Evolutionary conservation across 2,888 invertebrate genomes (phyloP).

Genomic region (Pseudococcus longispinus): DNA sequence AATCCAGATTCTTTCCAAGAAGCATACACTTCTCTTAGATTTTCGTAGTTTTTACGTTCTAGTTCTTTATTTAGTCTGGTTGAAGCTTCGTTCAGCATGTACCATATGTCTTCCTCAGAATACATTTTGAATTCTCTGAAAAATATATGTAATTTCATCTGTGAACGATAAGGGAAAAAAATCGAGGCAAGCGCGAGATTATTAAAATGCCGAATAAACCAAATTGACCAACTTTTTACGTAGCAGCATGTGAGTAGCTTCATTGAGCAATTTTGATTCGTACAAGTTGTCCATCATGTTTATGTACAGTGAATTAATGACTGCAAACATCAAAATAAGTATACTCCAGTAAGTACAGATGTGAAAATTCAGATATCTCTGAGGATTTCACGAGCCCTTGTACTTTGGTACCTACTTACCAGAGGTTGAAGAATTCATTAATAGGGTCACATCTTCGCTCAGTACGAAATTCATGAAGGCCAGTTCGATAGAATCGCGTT

Average conservation of each 20-base stretch:
- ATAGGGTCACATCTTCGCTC: background rate
- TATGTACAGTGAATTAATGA: background rate
- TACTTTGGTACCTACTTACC: background rate
- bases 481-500: background rate
- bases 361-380: background rate
- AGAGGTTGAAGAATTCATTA: background rate
- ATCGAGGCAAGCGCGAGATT: background rate
- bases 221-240: conserved; percentile 8
- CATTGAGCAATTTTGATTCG: background rate
- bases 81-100: conserved; percentile 63
- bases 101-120: conserved; percentile 70
- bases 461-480: background rate
- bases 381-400: too few species aligned
- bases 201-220: background rate
- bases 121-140: conserved; percentile 73
- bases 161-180: background rate
- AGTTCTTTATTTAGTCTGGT: conserved; percentile 66
- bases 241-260: conserved; percentile 3
- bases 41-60: conserved; percentile 67
- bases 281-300: conserved; percentile 17
- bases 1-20: conserved; percentile 85
- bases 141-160: conserved; percentile 50
- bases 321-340: background rate
- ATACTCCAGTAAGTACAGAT: too few species aligned
- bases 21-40: conserved; percentile 75